phyloP scores from a whole-genome alignment of 2,113 vertebrate species.

The Channa argus region DNA sequence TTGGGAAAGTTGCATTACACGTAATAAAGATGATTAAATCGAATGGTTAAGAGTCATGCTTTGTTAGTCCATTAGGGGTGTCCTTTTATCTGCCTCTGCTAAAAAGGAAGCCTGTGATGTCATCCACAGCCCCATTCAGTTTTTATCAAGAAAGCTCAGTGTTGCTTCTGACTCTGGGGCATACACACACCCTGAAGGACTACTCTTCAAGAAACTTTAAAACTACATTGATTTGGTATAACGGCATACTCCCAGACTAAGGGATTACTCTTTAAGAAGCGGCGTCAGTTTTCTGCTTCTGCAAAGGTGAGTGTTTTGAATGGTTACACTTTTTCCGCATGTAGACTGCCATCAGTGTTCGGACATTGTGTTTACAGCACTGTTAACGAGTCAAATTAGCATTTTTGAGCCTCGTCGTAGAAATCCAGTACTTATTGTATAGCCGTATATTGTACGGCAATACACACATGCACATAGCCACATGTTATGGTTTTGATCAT shows the following conservation, averaged over 20 bases:
- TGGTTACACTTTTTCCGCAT: background rate
- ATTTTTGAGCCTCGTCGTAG: background rate
- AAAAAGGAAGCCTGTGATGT: constrained; percentile 58
- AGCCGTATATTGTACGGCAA: no score
- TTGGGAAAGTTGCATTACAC: background rate
- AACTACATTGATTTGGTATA: background rate
- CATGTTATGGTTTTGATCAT: no score
- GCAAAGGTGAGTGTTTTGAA: constrained; percentile 48
- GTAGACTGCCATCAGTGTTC: background rate
- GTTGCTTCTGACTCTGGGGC: constrained; percentile 31
- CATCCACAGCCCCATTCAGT: constrained; percentile 36
- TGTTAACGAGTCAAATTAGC: background rate
- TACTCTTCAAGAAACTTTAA: constrained; percentile 5
- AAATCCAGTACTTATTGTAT: no score
- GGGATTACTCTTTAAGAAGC: constrained; percentile 42
- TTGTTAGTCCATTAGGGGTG: constrained; percentile 18
- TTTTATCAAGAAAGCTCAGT: constrained; percentile 53
- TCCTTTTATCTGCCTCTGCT: constrained; percentile 19
- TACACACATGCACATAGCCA: background rate
- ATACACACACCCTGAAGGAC: constrained; percentile 38
- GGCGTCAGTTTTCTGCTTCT: background rate
- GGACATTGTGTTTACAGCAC: background rate
- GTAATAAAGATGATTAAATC: background rate
- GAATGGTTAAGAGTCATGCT: background rate
- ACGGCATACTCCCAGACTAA: constrained; percentile 2